Evolutionary conservation across 1,140 invertebrate species (phyloP).

Genomic region (Muscidifurax raptorellus): DNA sequence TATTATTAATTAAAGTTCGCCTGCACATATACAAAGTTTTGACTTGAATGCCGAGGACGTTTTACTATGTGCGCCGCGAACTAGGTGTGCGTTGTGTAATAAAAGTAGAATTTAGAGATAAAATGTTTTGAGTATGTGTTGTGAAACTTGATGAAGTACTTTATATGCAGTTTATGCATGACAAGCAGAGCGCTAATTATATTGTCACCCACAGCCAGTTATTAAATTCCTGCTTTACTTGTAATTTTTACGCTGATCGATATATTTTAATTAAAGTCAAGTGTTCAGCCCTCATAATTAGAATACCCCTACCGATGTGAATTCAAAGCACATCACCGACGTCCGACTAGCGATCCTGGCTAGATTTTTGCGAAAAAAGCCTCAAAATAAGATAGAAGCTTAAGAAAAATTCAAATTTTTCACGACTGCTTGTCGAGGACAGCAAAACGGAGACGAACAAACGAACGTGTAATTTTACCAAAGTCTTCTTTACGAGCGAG

Average conservation of each 20-base stretch:
- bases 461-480: not conserved
- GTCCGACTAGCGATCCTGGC: too few relatives aligned
- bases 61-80: too few relatives aligned
- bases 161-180: too few relatives aligned
- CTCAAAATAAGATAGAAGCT: too few relatives aligned
- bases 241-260: not conserved
- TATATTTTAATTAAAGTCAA: not conserved
- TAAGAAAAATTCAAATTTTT: too few relatives aligned
- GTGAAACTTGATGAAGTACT: not conserved
- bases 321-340: too few relatives aligned
- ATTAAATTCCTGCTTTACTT: not conserved
- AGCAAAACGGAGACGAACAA: not conserved
- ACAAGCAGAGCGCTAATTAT: not conserved
- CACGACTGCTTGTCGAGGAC: too few relatives aligned
- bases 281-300: too few relatives aligned
- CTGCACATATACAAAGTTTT: too few relatives aligned
- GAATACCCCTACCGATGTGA: too few relatives aligned
- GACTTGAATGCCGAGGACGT: too few relatives aligned
- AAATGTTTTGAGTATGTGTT: not conserved
- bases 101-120: not conserved
- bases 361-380: too few relatives aligned
- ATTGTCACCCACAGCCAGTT: not conserved
- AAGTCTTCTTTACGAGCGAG: constrained; percentile 28
- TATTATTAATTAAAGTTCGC: not conserved
- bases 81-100: not conserved